Percentiles rank a stretch among this genome's conserved stretches.
phyloP scores from a whole-genome alignment of 2,888 invertebrate genomes.

The Leuctra nigra region DNA sequence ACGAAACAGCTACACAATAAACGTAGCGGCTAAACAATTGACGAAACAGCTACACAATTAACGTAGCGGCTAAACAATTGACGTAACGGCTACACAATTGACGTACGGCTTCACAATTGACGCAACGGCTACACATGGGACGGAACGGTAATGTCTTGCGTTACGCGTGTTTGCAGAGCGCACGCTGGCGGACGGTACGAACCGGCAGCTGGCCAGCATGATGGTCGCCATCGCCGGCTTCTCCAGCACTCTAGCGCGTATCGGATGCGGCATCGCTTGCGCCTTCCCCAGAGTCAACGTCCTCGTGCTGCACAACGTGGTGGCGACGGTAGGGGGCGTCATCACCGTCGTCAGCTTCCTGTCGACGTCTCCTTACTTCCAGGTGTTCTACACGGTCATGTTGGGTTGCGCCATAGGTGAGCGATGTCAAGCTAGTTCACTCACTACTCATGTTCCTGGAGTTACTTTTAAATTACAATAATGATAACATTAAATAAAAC shows the following conservation, averaged over 20 bases:
- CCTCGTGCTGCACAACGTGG: slow-evolving; percentile 80
- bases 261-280: slow-evolving; percentile 74
- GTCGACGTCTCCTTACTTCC: slow-evolving; percentile 52
- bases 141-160: too few species aligned
- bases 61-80: too few species aligned
- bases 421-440: too few species aligned
- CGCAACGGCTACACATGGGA: too few species aligned
- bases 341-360: slow-evolving; percentile 75
- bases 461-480: too few species aligned
- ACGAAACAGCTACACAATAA: too few species aligned
- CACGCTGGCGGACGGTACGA: slow-evolving; percentile 50
- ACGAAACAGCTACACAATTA: too few species aligned
- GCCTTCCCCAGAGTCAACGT: slow-evolving; percentile 79
- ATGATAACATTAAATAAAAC: too few species aligned
- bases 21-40: too few species aligned
- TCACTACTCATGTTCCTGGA: too few species aligned
- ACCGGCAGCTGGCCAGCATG: slow-evolving; percentile 50
- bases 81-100: too few species aligned
- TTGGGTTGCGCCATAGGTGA: slow-evolving; percentile 90
- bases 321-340: slow-evolving; percentile 81
- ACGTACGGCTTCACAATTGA: too few species aligned
- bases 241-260: slow-evolving; percentile 85
- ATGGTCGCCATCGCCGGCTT: slow-evolving; percentile 84
- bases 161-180: slow-evolving; percentile 51
- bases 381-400: slow-evolving; percentile 71